Evolutionary conservation across 2,888 invertebrate species (phyloP), one percentile per base, ranked within the genome.

Genomic region (Syrista parreyssii): DNA sequence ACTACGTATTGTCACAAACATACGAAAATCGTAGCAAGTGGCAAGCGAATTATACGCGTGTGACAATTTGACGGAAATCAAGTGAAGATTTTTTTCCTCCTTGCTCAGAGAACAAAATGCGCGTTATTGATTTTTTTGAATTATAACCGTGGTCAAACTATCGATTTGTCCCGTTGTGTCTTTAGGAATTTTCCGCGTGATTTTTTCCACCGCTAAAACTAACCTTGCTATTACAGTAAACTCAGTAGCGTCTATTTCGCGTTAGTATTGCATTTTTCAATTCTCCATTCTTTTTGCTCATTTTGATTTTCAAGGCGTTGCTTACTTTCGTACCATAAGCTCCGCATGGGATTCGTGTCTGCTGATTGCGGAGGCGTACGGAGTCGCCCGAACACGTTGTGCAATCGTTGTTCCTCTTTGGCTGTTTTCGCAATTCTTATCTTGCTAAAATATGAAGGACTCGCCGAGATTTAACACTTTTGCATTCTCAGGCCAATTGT

Each of bases 401-500:
- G 15, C 3, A 73, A 23, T n/a, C 6, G 30, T 15, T 32, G 30
- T 12, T n/a, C 12, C 23, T 33, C 12, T n/a, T 35, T 74, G 23
- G 12, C n/a, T 77, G 30, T 75, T 36, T 11, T 77, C 32, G 3
- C 31, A 74, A 40, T 77, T 32, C 32, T 55, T 74, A 72, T 73
- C 74, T 40, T 76, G 32, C 15, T 32, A n/a, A 31, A 68, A 68
- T 6, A 11, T 1, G 23, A 40, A 40, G 12, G 15, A 15, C 1
- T 36, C n/a, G 3, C 0, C 15, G 4, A 76, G 15, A 15, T 71
- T 71, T n/a, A 76, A 11, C 23, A 72, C 55, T 31, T 33, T 35
- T 1, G 32, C 11, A 72, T 36, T 78, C 9, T 31, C 12, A 30
- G 34, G 23, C n/a, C 72, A 77, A 78, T 73, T 78, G 1, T 71